Evolutionary conservation across 2,113 vertebrate genomes (phyloP).

Genomic region (Dunckerocampus dactyliophorus): DNA sequence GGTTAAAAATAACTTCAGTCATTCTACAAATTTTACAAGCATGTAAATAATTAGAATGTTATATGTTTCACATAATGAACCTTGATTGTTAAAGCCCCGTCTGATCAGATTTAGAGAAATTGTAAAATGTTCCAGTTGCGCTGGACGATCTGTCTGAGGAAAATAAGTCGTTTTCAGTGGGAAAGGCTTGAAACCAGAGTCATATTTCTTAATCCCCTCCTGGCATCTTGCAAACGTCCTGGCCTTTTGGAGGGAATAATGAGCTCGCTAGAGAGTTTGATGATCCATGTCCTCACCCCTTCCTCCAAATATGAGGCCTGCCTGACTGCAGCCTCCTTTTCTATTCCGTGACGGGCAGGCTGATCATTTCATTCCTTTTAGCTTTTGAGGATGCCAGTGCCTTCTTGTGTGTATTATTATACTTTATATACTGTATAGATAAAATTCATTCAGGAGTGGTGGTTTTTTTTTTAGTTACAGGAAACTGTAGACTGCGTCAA

Average conservation of each 20-base stretch:
- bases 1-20: no score
- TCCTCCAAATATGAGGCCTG: conserved; percentile 59
- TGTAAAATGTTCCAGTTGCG: conserved; percentile 14
- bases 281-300: conserved; percentile 65
- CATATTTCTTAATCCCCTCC: conserved; percentile 66
- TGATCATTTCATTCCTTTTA: conserved; percentile 29
- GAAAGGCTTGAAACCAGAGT: conserved; percentile 51
- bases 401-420: no score
- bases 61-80: no score
- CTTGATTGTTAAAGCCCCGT: no score
- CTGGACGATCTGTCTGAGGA: conserved; percentile 29
- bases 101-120: no score
- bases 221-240: conserved; percentile 57
- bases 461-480: neutral
- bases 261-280: conserved; percentile 71
- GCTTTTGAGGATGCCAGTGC: neutral
- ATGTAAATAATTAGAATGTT: no score
- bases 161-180: conserved; percentile 48
- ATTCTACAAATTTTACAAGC: no score
- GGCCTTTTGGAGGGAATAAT: conserved; percentile 71
- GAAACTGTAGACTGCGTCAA: neutral
- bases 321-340: conserved; percentile 30
- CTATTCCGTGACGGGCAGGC: conserved; percentile 25
- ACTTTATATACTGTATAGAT: no score
- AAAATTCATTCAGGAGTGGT: neutral